Conservation (phyloP, 2,797 vertebrate genomes). For the Fratercula arctica region DNA sequence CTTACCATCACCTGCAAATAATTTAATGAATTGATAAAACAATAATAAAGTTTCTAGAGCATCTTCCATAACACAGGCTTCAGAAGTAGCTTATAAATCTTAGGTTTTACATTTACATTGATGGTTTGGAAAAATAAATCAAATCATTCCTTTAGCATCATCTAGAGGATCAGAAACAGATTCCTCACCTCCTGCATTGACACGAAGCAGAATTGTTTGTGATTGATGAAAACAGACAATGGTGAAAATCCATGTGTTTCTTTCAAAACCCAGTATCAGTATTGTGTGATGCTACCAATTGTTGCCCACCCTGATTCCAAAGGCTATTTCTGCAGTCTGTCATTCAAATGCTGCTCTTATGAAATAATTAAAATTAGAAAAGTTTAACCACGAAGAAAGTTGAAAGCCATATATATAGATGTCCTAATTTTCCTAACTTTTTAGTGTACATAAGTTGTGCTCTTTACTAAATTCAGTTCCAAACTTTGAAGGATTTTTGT, state of each 20-base stretch:
- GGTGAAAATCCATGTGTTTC: not conserved
- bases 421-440: not conserved
- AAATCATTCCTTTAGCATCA: not conserved
- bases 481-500: not conserved
- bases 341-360: not conserved
- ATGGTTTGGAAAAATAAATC: not conserved
- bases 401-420: not conserved
- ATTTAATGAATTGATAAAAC: conserved; percentile 4
- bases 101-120: not conserved
- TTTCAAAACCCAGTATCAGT: not conserved
- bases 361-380: not conserved
- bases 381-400: not conserved
- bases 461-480: not conserved
- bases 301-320: not conserved
- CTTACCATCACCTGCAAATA: not conserved
- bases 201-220: not conserved
- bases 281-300: no score
- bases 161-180: not conserved
- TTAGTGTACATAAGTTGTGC: fast-evolving
- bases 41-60: not conserved
- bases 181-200: not conserved
- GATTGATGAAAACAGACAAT: not conserved
- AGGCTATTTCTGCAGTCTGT: not conserved
- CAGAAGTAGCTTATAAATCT: not conserved
- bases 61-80: not conserved